A percentile compares a stretch with the other conserved stretches of the same genome.
Evolutionary conservation across 2,113 vertebrate species (phyloP).

Genomic region (Leucopsar rothschildi): DNA sequence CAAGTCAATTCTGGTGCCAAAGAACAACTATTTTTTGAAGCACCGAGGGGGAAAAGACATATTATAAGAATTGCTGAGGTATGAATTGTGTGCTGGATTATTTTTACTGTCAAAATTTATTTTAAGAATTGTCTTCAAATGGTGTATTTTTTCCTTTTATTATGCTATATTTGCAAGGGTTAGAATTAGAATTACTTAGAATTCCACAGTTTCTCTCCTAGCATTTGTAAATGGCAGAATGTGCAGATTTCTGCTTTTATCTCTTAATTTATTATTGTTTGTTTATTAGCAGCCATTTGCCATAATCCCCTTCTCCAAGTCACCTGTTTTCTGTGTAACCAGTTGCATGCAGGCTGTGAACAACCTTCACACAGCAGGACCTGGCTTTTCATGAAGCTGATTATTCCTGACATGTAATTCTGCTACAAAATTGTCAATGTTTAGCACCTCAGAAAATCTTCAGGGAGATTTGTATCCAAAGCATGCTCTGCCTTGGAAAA

Average conservation of each 20-base stretch:
- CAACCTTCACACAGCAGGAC: neutral
- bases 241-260: neutral
- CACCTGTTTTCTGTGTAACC: neutral
- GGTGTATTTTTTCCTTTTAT: neutral
- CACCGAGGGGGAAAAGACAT: conserved; percentile 89
- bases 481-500: neutral
- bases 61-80: conserved; percentile 84
- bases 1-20: conserved; percentile 97
- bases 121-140: neutral
- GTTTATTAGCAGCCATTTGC: neutral
- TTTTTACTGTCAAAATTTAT: neutral
- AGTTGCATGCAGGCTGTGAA: neutral
- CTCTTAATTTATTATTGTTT: neutral
- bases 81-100: neutral
- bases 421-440: neutral
- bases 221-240: neutral
- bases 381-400: neutral
- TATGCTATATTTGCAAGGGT: neutral
- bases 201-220: neutral
- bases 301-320: neutral
- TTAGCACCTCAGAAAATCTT: neutral
- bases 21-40: conserved; percentile 97
- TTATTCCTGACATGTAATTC: neutral
- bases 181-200: neutral
- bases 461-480: neutral